Evolutionary conservation across 2,797 vertebrate species (phyloP), one percentile per base, ranked within the genome.

Genomic region (Vespertilio murinus): DNA sequence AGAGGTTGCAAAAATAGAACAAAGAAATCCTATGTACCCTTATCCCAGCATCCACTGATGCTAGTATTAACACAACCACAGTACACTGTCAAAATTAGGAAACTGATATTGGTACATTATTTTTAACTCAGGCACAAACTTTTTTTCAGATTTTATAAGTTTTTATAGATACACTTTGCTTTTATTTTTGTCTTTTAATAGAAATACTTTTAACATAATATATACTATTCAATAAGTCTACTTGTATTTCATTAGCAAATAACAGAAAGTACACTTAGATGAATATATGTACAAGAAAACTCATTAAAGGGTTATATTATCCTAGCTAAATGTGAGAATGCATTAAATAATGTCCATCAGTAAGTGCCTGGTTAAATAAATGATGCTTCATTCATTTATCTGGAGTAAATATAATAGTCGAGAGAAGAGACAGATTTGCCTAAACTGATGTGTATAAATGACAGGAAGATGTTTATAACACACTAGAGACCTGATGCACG

Each of bases 211-310:
- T 9, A 71, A 25, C 3, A 71, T 28, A 42, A 71, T 67, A n/a
- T 67, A n/a, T 79, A 78, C 67, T 20, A 88, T 74, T 18, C 80
- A 85, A 7, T 90, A 85, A 78, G 35, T 54, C 52, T 94, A 83
- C 22, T n/a, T 70, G 28, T 52, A 91, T 28, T 59, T 79, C 40
- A 33, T 89, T 79, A 54, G 52, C 25, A 83, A 92, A 61, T 23
- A 64, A 90, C 0, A 91, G 28, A 40, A 91, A 59, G 49, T 75
- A 61, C 14, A 78, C 3, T 45, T 71, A 73, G 56, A 61, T 61
- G 56, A 13, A 38, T 20, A 11, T 5, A 71, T 14, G 22, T 47
- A 47, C 7, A 89, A 65, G n/a, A 79, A 80, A 67, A 33, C 56
- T 80, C 74, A 85, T 13, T 89, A 67, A 67, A 54, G 22, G 9